A percentile compares a stretch with the other conserved stretches of the same genome.
Evolutionary conservation across 2,113 vertebrate genomes (phyloP).

Genomic region (Trogon melanurus): DNA sequence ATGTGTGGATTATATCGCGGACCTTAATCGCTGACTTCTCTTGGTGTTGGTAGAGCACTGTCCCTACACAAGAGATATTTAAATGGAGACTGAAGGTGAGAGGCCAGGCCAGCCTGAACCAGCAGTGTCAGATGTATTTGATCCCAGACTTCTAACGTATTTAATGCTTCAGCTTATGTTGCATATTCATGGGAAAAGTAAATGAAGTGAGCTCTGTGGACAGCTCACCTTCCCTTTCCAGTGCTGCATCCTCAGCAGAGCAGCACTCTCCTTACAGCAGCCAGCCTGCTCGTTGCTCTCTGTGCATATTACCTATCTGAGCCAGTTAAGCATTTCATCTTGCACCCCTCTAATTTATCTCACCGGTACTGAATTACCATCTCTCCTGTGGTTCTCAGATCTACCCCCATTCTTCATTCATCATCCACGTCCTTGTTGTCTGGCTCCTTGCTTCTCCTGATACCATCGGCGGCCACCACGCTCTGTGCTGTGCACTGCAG

Average conservation of each 20-base stretch:
- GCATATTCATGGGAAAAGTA: accelerated
- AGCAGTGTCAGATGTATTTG: not conserved
- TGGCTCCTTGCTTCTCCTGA: not conserved
- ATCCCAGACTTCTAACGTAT: not conserved
- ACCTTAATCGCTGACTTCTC: accelerated
- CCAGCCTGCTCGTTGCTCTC: not conserved
- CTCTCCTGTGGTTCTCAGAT: not conserved
- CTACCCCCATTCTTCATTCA: not conserved
- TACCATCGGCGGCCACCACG: not conserved
- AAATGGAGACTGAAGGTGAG: not conserved
- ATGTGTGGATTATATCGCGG: not conserved
- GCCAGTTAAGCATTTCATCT: not conserved
- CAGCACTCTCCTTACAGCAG: not conserved
- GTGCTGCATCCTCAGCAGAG: accelerated
- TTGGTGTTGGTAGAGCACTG: not conserved
- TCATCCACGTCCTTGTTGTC: not conserved
- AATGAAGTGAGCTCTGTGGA: not conserved
- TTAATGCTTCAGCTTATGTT: not conserved
- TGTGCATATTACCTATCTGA: not conserved
- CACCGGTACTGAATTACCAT: not conserved
- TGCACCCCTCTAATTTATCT: constrained; percentile 20
- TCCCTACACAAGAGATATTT: accelerated
- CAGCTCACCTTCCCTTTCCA: not conserved
- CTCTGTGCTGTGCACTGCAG: not conserved
- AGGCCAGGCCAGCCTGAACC: not conserved